Conservation (phyloP, 2,888 invertebrate species). For the Monoplex corrugatus region DNA sequence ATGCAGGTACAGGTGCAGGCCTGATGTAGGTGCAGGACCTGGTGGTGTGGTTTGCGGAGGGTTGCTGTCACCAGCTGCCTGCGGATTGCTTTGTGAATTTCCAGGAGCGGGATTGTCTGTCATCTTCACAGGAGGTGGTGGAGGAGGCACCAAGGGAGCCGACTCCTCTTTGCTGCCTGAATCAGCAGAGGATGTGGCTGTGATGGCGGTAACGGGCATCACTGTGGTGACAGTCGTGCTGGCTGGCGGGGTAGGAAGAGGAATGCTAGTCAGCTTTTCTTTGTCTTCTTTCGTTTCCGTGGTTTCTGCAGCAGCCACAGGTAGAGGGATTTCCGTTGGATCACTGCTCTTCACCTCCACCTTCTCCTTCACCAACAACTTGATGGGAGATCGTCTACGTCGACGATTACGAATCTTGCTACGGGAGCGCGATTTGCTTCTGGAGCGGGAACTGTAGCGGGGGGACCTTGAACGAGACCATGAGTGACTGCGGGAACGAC, state of each 20-base stretch:
- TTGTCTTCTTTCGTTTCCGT: conserved; percentile 55
- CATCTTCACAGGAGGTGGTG: conserved; percentile 56
- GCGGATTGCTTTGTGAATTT: not conserved
- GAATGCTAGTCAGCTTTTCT: conserved; percentile 61
- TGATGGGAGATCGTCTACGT: conserved; percentile 48
- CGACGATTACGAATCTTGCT: conserved; percentile 55
- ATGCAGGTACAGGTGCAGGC: not conserved
- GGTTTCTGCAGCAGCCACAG: conserved; percentile 54
- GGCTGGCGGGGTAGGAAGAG: conserved; percentile 61
- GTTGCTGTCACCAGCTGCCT: not conserved
- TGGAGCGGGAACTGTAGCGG: conserved; percentile 58
- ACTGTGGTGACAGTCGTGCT: conserved; percentile 42
- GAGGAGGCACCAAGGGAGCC: conserved; percentile 47
- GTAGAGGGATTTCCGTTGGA: conserved; percentile 73
- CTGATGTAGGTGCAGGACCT: not conserved
- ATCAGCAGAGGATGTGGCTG: conserved; percentile 34
- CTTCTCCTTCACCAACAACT: conserved; percentile 56
- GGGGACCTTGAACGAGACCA: conserved; percentile 61
- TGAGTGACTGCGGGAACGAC: conserved; percentile 57
- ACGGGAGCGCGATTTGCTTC: conserved; percentile 63
- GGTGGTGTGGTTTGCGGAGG: conserved; percentile 4
- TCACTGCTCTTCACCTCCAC: conserved; percentile 56
- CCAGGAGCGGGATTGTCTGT: conserved; percentile 41
- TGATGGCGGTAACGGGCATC: conserved; percentile 10
- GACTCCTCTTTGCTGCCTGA: conserved; percentile 44